Conservation (phyloP, 2,113 vertebrate species). For the Monopterus albus region DNA sequence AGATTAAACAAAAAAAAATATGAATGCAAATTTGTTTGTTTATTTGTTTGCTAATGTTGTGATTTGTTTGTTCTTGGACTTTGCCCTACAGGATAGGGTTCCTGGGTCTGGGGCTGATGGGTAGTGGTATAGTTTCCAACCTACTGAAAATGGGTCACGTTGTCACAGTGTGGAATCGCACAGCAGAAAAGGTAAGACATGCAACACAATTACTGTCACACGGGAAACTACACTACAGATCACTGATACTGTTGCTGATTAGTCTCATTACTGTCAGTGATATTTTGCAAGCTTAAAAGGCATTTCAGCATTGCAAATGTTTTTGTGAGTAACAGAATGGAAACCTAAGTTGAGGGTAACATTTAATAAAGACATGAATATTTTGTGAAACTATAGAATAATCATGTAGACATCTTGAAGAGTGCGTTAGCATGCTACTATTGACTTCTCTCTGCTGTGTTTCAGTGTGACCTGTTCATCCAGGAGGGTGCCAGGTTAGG, state of each 20-base stretch:
- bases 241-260: no score
- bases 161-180: slow-evolving; percentile 98
- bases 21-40: no score
- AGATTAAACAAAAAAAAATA: no score
- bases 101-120: slow-evolving; percentile 97
- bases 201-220: background rate
- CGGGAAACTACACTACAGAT: background rate
- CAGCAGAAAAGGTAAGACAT: slow-evolving; percentile 92
- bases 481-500: slow-evolving; percentile 97
- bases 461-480: slow-evolving; percentile 98
- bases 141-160: slow-evolving; percentile 98
- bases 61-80: background rate
- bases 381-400: background rate
- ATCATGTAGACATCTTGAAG: background rate
- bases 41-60: background rate
- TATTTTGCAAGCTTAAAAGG: no score
- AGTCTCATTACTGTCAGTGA: no score
- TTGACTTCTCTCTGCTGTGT: slow-evolving; percentile 31
- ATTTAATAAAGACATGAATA: no score
- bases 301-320: no score
- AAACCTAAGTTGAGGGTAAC: no score
- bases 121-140: slow-evolving; percentile 97
- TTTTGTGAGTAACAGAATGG: no score
- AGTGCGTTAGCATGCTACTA: background rate
- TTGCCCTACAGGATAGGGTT: slow-evolving; percentile 92